Percentiles rank a stretch among this genome's conserved stretches.
These are phyloP conservation scores for Fregata magnificens DNA, from an alignment of 2,113 vertebrate genomes.

Conservation along the genomic window DNA sequence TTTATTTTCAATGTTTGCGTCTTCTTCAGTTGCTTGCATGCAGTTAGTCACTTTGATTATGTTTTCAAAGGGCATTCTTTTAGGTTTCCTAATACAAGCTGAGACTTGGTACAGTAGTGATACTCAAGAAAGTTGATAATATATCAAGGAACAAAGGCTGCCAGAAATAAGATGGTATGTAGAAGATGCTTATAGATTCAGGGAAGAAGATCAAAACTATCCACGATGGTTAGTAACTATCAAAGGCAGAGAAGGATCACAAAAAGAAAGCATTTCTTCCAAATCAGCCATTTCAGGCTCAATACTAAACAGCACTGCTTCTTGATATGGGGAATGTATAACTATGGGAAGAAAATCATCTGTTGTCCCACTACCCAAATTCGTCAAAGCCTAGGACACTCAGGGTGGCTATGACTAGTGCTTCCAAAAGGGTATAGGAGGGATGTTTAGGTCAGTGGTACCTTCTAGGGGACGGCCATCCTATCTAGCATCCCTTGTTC, in stretches of 20 bases:
- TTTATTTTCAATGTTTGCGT: neutral
- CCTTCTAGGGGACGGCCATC: neutral
- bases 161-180: neutral
- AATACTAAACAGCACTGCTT: neutral
- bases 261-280: neutral
- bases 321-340: fast-evolving
- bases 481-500: neutral
- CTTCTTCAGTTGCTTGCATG: neutral
- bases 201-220: neutral
- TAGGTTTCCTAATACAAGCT: neutral
- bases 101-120: neutral
- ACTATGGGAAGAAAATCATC: neutral
- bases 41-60: neutral
- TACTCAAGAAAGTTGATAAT: neutral
- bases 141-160: neutral
- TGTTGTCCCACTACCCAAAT: neutral
- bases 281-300: neutral
- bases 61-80: neutral
- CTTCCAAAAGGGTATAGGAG: neutral
- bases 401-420: neutral
- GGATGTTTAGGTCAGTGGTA: neutral
- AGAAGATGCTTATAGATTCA: neutral
- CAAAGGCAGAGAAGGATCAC: neutral
- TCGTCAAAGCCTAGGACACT: neutral
- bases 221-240: neutral